A percentile compares a stretch with the other conserved stretches of the same genome.
phyloP scores from a whole-genome alignment of 2,888 invertebrate genomes.

The Aphidius colemani region DNA sequence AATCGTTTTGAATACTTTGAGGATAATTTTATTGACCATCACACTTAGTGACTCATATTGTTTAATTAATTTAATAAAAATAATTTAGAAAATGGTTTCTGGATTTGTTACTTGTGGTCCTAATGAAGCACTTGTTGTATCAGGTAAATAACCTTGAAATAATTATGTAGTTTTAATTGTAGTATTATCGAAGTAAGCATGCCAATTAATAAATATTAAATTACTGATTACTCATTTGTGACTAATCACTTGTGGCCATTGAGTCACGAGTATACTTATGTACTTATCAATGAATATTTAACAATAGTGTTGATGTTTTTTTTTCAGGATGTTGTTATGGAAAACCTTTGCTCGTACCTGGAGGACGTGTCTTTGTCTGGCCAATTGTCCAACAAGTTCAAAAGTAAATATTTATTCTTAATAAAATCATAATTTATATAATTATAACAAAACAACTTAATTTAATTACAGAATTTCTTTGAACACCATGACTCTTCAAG shows the following conservation, averaged over 20 bases:
- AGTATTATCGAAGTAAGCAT: too few species aligned
- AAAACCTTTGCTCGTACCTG: slow-evolving; percentile 91
- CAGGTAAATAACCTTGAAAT: slow-evolving; percentile 67
- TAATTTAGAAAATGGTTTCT: slow-evolving; percentile 68
- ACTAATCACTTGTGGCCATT: background rate
- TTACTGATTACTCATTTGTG: too few species aligned
- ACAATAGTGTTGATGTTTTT: slow-evolving; percentile 15
- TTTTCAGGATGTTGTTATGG: slow-evolving; percentile 89
- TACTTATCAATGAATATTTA: too few species aligned
- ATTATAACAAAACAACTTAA: slow-evolving; percentile 17
- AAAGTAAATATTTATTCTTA: slow-evolving; percentile 62
- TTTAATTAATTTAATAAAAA: background rate
- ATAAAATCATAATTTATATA: background rate
- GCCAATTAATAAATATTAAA: too few species aligned
- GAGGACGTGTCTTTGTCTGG: slow-evolving; percentile 97
- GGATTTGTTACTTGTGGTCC: slow-evolving; percentile 95
- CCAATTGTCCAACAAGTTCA: slow-evolving; percentile 87
- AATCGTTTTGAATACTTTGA: too few species aligned
- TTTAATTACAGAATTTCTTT: slow-evolving; percentile 76
- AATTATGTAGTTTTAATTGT: background rate
- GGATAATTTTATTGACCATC: too few species aligned
- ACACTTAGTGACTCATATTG: too few species aligned
- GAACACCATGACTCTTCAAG: slow-evolving; percentile 96
- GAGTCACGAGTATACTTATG: background rate
- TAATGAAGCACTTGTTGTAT: slow-evolving; percentile 92